These are phyloP conservation scores for Papio anubis DNA, from an alignment of 2,113 vertebrate genomes.

Conservation along the genomic window DNA sequence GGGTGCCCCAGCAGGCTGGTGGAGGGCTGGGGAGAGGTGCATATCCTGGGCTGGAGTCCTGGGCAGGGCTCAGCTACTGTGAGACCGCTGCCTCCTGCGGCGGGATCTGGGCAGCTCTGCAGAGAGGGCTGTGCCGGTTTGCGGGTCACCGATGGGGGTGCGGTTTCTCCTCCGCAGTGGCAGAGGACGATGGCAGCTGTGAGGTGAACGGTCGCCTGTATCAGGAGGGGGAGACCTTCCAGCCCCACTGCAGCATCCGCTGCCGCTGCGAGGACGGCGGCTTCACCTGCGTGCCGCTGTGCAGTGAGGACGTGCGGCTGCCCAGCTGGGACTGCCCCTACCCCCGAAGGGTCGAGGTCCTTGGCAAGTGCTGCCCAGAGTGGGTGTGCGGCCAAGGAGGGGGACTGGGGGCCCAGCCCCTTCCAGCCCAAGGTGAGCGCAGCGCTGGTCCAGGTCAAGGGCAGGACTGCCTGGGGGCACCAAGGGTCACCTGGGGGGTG, in stretches of 20 bases:
- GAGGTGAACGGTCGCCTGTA: conserved; percentile 90
- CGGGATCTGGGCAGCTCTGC: background rate
- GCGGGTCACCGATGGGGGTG: background rate
- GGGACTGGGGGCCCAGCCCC: background rate
- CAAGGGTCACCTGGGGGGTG: rapidly evolving
- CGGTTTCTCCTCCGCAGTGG: conserved; percentile 81
- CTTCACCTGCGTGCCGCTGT: conserved; percentile 89
- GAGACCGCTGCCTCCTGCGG: background rate
- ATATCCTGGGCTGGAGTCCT: rapidly evolving
- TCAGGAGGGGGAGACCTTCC: conserved; percentile 91
- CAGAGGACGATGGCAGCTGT: conserved; percentile 87
- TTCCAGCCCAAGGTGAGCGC: conserved; percentile 43
- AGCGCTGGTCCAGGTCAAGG: no score
- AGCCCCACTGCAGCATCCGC: conserved; percentile 90
- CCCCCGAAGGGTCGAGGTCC: conserved; percentile 87
- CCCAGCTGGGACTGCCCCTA: conserved; percentile 91
- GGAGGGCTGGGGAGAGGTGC: background rate
- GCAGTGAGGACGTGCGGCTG: conserved; percentile 86
- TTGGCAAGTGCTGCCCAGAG: conserved; percentile 93
- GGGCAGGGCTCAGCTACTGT: rapidly evolving
- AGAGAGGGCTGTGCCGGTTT: background rate
- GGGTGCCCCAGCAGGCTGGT: background rate
- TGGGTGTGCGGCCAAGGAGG: conserved; percentile 90
- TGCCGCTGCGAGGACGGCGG: conserved; percentile 91
- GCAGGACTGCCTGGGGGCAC: rapidly evolving